Percentiles rank a stretch among this genome's conserved stretches.
Evolutionary conservation across 2,888 invertebrate genomes (phyloP).

Genomic region (Sthenelais limicola): DNA sequence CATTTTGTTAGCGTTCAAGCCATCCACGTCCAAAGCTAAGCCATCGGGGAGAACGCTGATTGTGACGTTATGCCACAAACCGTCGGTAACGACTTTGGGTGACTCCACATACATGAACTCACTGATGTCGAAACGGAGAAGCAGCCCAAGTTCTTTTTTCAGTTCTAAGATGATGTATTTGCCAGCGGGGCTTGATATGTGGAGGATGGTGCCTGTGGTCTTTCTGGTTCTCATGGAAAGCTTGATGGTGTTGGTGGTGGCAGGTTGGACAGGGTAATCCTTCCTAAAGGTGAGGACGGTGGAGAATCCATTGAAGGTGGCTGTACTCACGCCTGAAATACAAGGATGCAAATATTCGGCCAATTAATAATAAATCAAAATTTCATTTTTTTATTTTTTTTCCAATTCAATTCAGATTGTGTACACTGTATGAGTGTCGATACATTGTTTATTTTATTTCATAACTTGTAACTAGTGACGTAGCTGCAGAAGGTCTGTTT

Average conservation of each 20-base stretch:
- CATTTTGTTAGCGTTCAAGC: no score
- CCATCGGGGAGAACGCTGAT: not conserved
- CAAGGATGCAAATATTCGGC: no score
- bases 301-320: conserved; percentile 86
- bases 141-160: not conserved
- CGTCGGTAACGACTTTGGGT: not conserved
- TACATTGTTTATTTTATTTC: no score
- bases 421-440: no score
- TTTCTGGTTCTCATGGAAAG: conserved; percentile 74
- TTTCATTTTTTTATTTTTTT: no score
- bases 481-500: no score
- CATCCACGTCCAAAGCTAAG: not conserved
- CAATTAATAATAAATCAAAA: no score
- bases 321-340: conserved; percentile 80
- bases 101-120: not conserved
- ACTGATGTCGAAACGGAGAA: conserved; percentile 1
- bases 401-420: no score
- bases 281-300: no score
- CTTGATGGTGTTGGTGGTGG: conserved; percentile 74
- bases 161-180: conserved; percentile 7
- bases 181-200: not conserved
- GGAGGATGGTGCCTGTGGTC: not conserved
- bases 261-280: no score
- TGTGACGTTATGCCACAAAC: conserved; percentile 18
- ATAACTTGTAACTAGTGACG: no score